A percentile compares a stretch with the other conserved stretches of the same genome.
phyloP scores from a whole-genome alignment of 2,888 invertebrate species.

The Altica lythri region DNA sequence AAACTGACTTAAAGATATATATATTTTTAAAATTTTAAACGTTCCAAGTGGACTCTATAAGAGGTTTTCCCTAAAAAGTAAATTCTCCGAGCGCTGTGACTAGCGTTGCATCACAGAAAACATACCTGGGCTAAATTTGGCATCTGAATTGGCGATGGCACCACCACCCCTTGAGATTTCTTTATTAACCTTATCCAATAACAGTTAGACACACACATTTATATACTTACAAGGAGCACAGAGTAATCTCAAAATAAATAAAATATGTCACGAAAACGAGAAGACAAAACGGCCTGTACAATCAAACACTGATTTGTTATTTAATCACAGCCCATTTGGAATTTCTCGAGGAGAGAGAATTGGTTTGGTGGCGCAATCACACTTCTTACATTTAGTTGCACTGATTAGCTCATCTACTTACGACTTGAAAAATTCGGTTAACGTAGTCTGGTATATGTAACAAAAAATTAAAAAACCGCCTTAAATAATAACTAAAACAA shows the following conservation, averaged over 20 bases:
- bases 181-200: constrained; percentile 44
- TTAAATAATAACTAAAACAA: background rate
- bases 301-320: constrained; percentile 67
- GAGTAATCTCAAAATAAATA: constrained; percentile 55
- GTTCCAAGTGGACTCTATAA: constrained; percentile 21
- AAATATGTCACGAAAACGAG: constrained; percentile 57
- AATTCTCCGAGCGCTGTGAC: constrained; percentile 49
- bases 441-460: constrained; percentile 1
- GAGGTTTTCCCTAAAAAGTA: constrained; percentile 21
- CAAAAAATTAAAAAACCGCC: background rate
- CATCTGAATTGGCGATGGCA: constrained; percentile 47
- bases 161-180: constrained; percentile 42
- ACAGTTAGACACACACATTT: constrained; percentile 47
- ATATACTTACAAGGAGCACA: constrained; percentile 50
- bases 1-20: too few relatives aligned
- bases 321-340: constrained; percentile 84
- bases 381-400: constrained; percentile 34
- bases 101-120: constrained; percentile 52
- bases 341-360: constrained; percentile 62
- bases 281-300: constrained; percentile 72
- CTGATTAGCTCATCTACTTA: constrained; percentile 1
- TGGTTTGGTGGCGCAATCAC: constrained; percentile 47
- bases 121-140: constrained; percentile 53
- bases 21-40: constrained; percentile 12
- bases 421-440: constrained; percentile 18